Evolutionary conservation across 1,140 invertebrate genomes (phyloP).

Genomic region (Oscheius sp.): DNA sequence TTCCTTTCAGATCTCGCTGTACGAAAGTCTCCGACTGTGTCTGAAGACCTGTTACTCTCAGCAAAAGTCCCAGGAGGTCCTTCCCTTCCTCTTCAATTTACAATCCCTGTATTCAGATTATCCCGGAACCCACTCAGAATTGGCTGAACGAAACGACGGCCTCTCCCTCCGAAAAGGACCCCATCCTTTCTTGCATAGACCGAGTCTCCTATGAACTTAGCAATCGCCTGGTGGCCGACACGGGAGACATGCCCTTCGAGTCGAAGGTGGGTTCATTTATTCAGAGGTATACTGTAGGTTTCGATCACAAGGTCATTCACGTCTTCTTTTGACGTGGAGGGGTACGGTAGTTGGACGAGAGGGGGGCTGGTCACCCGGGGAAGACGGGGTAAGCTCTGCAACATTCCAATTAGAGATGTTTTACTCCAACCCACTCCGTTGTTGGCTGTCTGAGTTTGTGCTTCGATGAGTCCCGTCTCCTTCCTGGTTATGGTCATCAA

Average conservation of each 20-base stretch:
- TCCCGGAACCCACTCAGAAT: not conserved
- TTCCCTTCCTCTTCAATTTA: no score
- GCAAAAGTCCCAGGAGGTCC: no score
- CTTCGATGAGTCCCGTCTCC: not conserved
- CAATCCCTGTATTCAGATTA: no score
- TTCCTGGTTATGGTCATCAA: not conserved
- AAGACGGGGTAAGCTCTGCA: not conserved
- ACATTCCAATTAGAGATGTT: not conserved
- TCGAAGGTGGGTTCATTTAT: not conserved
- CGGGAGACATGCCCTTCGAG: not conserved
- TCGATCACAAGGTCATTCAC: not conserved
- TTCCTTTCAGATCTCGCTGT: no score
- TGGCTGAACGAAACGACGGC: not conserved
- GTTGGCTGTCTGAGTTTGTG: not conserved
- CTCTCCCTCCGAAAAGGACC: not conserved
- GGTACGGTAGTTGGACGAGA: not conserved
- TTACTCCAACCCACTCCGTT: not conserved
- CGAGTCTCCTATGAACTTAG: not conserved
- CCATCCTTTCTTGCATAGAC: not conserved
- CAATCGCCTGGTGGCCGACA: not conserved
- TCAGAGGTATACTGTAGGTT: not conserved
- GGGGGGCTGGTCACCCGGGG: not conserved
- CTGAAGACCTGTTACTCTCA: not conserved
- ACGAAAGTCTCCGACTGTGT: not conserved
- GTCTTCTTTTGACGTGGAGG: not conserved